Evolutionary conservation across 2,888 invertebrate species (phyloP).

Genomic region (Nipponacmea schrenckii): DNA sequence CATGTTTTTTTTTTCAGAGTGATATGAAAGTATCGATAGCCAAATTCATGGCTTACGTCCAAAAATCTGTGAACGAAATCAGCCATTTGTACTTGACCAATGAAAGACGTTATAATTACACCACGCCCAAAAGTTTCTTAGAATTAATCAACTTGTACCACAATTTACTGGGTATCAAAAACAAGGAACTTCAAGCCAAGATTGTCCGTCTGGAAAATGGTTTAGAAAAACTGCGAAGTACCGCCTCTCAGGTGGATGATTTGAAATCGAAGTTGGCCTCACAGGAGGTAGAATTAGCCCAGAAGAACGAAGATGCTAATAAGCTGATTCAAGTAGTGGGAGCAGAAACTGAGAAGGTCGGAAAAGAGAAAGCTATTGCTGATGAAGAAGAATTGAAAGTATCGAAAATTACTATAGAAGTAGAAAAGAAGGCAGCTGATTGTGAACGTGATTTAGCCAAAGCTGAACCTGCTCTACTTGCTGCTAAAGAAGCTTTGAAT

Average conservation of each 20-base stretch:
- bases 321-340: slow-evolving; percentile 89
- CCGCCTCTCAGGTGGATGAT: slow-evolving; percentile 90
- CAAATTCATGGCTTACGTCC: slow-evolving; percentile 94
- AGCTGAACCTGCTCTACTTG: slow-evolving; percentile 91
- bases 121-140: slow-evolving; percentile 95
- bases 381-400: slow-evolving; percentile 96
- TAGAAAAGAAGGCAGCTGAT: slow-evolving; percentile 85
- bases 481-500: slow-evolving; percentile 94
- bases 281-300: slow-evolving; percentile 91
- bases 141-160: slow-evolving; percentile 94
- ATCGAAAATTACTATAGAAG: slow-evolving; percentile 92
- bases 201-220: slow-evolving; percentile 92
- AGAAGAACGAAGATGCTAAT: slow-evolving; percentile 96
- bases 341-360: slow-evolving; percentile 93
- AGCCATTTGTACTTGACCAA: slow-evolving; percentile 88
- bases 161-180: slow-evolving; percentile 85
- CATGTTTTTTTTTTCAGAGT: slow-evolving; percentile 69
- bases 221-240: slow-evolving; percentile 87
- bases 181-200: slow-evolving; percentile 85
- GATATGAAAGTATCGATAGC: slow-evolving; percentile 85
- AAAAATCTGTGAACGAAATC: slow-evolving; percentile 90
- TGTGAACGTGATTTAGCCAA: slow-evolving; percentile 94
- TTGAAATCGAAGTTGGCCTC: slow-evolving; percentile 90
- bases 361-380: slow-evolving; percentile 84
- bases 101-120: slow-evolving; percentile 94